Evolutionary conservation across 1,140 invertebrate species (phyloP), one percentile per base, ranked within the genome.

Genomic region (Charaxes varanes): DNA sequence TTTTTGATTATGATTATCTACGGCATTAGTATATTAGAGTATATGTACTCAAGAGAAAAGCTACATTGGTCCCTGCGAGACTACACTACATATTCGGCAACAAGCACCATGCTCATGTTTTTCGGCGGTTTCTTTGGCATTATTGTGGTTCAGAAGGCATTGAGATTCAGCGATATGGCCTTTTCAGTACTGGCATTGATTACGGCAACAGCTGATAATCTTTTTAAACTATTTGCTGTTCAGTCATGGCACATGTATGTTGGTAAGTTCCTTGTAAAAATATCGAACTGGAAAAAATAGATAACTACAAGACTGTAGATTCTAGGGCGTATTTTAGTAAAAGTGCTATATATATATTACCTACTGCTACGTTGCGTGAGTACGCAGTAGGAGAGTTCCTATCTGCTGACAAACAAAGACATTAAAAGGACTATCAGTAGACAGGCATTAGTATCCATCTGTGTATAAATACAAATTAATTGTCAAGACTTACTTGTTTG

Each of bases 191-290:
- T 83, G 3, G 54, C 69, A 0, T 73, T 70, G 11, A 12, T 79
- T 1, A 84, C 84, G 2, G 53, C 68, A 10, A 62, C 79, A 6
- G 41, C 55, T 0, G 84, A 86, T 18, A 79, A 70, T 30, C 11
- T 88, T 10, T 69, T 87, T 0, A 78, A 71, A 56, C 84, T 87
- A 6, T 84, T 89, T 26, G 87, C 88, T 5, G 64, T 53, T 3
- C 61, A 84, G 41, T 54, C 88, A 3, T 91, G 88, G 88, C 86
- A 91, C 18, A 87, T 92, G 84, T 92, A 92, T 71, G 41, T 88
- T 11, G 81, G 86, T 87, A 73, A 67, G 79, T 62, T n/a, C n/a
- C n/a, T n/a, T n/a, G n/a, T n/a, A n/a, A n/a, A n/a, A n/a, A n/a
- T n/a, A n/a, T n/a, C n/a, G n/a, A n/a, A n/a, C n/a, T n/a, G n/a